Percentiles rank a stretch among this genome's conserved stretches.
Evolutionary conservation across 2,888 invertebrate genomes (phyloP).

Genomic region (Acanthosepion lycidas): DNA sequence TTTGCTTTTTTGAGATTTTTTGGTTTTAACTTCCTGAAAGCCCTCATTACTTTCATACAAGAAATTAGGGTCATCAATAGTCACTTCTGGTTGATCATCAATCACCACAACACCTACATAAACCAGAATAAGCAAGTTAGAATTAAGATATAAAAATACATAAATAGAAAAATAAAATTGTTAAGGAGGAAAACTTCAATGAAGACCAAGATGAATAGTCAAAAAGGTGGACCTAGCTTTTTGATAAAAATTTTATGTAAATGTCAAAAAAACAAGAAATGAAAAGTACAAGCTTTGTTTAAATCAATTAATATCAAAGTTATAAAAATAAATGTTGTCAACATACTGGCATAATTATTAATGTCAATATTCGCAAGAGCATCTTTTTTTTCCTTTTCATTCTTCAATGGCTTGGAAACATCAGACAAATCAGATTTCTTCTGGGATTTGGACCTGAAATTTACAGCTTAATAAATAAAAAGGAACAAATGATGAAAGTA

Average conservation of each 20-base stretch:
- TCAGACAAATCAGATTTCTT: slow-evolving; percentile 71
- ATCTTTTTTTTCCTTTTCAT: slow-evolving; percentile 75
- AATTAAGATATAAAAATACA: too few species aligned
- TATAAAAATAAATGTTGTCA: not conserved
- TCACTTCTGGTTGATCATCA: slow-evolving; percentile 77
- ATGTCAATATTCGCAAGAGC: slow-evolving; percentile 78
- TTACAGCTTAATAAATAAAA: not conserved
- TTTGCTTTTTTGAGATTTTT: slow-evolving; percentile 77
- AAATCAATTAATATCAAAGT: not conserved
- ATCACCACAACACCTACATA: slow-evolving; percentile 77
- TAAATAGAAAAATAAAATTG: too few species aligned
- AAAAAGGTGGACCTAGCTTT: too few species aligned
- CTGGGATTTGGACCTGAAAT: slow-evolving; percentile 56
- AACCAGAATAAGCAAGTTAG: too few species aligned
- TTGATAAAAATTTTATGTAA: too few species aligned
- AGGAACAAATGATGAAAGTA: too few species aligned
- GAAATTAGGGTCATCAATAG: slow-evolving; percentile 75
- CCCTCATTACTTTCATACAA: slow-evolving; percentile 78
- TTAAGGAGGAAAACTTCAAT: too few species aligned
- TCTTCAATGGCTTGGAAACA: slow-evolving; percentile 70
- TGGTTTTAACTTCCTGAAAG: slow-evolving; percentile 89
- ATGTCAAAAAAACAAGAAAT: too few species aligned
- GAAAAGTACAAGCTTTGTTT: too few species aligned
- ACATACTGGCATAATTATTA: slow-evolving; percentile 78
- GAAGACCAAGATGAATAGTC: too few species aligned